A percentile compares a stretch with the other conserved stretches of the same genome.
phyloP scores from a whole-genome alignment of 35 echinoderm and acorn worm species.

The Eucidaris tribuloides region DNA sequence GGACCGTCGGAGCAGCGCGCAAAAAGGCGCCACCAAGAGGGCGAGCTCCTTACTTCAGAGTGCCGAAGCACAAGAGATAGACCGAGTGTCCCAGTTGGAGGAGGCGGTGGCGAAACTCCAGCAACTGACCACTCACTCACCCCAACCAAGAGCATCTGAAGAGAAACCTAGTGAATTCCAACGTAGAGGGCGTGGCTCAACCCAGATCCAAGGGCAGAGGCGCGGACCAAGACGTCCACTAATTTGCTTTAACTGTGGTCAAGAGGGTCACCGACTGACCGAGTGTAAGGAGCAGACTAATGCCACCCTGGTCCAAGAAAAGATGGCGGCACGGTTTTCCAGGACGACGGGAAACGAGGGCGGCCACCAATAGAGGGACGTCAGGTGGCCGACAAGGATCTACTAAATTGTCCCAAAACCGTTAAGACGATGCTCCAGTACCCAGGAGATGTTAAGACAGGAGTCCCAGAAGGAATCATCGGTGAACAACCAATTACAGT shows the following conservation, averaged over 20 bases:
- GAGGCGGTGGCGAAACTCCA: not conserved
- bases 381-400: not conserved
- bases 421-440: not conserved
- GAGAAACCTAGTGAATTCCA: too few relatives aligned
- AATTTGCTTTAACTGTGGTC: slow-evolving; percentile 43
- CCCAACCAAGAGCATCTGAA: too few relatives aligned
- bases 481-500: slow-evolving; percentile 6
- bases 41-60: not conserved
- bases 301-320: slow-evolving; percentile 38
- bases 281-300: not conserved
- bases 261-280: not conserved
- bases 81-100: not conserved
- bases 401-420: not conserved
- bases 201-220: not conserved
- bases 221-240: not conserved
- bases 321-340: not conserved
- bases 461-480: slow-evolving; percentile 9
- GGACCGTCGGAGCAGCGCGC: not conserved
- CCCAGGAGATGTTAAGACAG: not conserved
- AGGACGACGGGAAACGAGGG: slow-evolving; percentile 12
- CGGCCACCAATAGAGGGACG: slow-evolving; percentile 7
- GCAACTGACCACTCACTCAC: not conserved
- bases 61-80: not conserved
- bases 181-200: too few relatives aligned
- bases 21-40: not conserved